Evolutionary conservation across 1,140 invertebrate species (phyloP), one percentile per base, ranked within the genome.

Genomic region (Bombus breviceps): DNA sequence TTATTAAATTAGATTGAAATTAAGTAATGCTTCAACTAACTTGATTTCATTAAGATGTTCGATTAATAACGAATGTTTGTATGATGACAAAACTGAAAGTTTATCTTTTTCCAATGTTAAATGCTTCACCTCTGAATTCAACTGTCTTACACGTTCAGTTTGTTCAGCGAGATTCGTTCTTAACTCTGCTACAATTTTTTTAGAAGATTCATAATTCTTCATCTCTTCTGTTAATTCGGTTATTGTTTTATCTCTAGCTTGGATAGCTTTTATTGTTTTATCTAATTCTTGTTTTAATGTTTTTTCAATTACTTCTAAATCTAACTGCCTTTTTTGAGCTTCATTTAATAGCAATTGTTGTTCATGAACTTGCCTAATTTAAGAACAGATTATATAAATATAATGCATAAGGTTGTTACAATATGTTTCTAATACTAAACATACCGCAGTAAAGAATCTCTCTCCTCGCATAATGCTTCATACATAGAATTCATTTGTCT

Each of bases 91-190:
- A n/a, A 77, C 71, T 1, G 75, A 76, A 6, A 92, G 57, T 78
- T 93, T 92, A 9, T 93, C 88, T 68, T 86, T 92, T 41, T 93
- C 92, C 25, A 92, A 72, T 25, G 53, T 89, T 32, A 93, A 15
- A 66, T 82, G 88, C 71, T 93, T 83, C 4, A 71, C 75, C 34
- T 91, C 88, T 64, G 91, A 77, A 37, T 78, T 66, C 66, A 77
- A 83, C 25, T 92, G 86, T 28, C 84, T 78, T n/a, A 77, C 74
- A 34, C 90, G 68, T 74, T 93, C 87, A 4, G 57, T 89, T 86
- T 92, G 88, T 53, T 92, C 87, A 34, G 69, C 75, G 1, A 91
- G 41, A 59, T 91, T 83, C 28, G 39, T 74, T 85, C 77, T 88
- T 28, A 93, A 76, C 53, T 92, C 80, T 37, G 77, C 71, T 59